Evolutionary conservation across 2,113 vertebrate genomes (phyloP).

Genomic region (Labrus mixtus): DNA sequence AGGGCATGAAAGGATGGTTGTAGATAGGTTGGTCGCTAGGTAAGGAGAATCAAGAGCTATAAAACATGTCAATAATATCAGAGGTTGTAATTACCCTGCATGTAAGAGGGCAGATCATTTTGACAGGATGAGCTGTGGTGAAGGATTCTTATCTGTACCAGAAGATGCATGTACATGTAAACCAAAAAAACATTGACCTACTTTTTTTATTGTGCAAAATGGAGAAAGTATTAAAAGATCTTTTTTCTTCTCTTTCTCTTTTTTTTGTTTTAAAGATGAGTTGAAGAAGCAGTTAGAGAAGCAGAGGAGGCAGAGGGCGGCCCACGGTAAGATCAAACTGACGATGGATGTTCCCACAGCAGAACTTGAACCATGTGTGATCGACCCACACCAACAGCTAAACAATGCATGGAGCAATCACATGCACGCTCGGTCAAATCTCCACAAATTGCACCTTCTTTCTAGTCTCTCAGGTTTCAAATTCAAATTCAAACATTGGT

Average conservation of each 20-base stretch:
- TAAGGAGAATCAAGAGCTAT: too few relatives aligned
- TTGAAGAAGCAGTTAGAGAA: slow-evolving; percentile 89
- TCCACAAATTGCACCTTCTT: not conserved
- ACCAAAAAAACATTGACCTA: too few relatives aligned
- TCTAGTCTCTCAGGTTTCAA: not conserved
- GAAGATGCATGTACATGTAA: not conserved
- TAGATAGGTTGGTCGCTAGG: too few relatives aligned
- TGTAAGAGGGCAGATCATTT: not conserved
- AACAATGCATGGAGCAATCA: slow-evolving; percentile 7
- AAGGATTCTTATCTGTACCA: not conserved
- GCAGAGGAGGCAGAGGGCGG: slow-evolving; percentile 88
- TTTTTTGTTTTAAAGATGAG: slow-evolving; percentile 80
- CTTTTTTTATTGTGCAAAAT: not conserved
- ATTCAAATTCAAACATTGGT: not conserved
- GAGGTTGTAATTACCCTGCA: not conserved
- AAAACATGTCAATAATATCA: too few relatives aligned
- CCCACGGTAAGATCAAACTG: slow-evolving; percentile 82
- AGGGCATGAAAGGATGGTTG: too few relatives aligned
- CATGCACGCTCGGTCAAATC: not conserved
- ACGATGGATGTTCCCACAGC: not conserved
- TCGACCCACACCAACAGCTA: slow-evolving; percentile 17
- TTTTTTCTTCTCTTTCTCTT: too few relatives aligned
- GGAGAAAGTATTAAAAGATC: too few relatives aligned
- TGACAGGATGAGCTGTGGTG: not conserved
- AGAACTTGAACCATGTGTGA: not conserved